Conservation (phyloP, 2,113 vertebrate genomes). For the Leptocoma aspasia region DNA sequence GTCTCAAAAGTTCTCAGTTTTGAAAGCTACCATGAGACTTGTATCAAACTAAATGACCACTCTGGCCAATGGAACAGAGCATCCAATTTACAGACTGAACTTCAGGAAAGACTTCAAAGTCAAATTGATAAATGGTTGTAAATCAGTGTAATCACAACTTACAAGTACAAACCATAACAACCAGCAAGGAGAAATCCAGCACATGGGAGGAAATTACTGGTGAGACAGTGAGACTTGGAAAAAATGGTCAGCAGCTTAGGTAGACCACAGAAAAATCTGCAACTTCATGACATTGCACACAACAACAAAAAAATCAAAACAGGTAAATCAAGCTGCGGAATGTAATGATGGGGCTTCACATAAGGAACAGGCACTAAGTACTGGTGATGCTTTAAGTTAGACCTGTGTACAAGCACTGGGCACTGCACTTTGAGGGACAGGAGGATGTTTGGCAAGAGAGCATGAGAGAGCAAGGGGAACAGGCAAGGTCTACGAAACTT, state of each 20-base stretch:
- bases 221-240: neutral
- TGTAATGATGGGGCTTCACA: neutral
- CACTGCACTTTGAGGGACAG: neutral
- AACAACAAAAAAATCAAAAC: neutral
- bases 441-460: neutral
- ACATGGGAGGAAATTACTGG: neutral
- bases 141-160: neutral
- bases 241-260: neutral
- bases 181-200: neutral
- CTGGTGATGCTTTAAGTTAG: neutral
- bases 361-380: neutral
- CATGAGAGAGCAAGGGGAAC: neutral
- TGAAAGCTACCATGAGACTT: neutral
- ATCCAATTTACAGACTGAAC: neutral
- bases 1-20: neutral
- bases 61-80: neutral
- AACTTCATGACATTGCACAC: neutral
- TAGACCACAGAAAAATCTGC: neutral
- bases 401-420: neutral
- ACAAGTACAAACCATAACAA: neutral
- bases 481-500: constrained; percentile 21
- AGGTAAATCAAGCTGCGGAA: neutral
- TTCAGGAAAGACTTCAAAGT: neutral
- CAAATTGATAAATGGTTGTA: neutral
- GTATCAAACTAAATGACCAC: neutral